Evolutionary conservation across 2,113 vertebrate species (phyloP).

Genomic region (Psammodynastes pulverulentus): DNA sequence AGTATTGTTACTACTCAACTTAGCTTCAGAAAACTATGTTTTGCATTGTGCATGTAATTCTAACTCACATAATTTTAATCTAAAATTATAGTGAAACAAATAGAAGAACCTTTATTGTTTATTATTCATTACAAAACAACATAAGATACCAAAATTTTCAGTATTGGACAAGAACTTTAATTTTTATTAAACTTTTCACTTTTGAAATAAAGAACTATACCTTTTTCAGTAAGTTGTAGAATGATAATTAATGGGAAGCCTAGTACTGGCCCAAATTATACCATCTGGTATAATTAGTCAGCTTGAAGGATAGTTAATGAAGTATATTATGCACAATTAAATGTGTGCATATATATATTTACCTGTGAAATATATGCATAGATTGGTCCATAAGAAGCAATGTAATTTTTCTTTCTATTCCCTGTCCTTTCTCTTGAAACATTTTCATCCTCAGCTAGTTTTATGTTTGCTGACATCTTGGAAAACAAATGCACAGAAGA

Average conservation of each 20-base stretch:
- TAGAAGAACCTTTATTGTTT: neutral
- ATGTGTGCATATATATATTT: slow-evolving; percentile 28
- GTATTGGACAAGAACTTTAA: slow-evolving; percentile 44
- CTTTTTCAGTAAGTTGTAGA: slow-evolving; percentile 45
- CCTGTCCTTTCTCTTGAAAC: slow-evolving; percentile 16
- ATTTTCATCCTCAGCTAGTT: neutral
- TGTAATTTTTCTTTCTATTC: neutral
- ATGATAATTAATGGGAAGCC: slow-evolving; percentile 53
- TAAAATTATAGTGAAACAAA: neutral
- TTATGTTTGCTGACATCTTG: slow-evolving; percentile 10
- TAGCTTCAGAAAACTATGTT: neutral
- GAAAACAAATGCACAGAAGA: neutral
- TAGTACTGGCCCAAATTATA: slow-evolving; percentile 60
- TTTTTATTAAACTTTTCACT: slow-evolving; percentile 53
- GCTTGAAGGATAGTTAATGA: slow-evolving; percentile 60
- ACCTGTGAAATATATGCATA: slow-evolving; percentile 11
- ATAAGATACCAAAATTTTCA: slow-evolving; percentile 37
- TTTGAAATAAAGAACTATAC: slow-evolving; percentile 42
- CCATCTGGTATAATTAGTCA: slow-evolving; percentile 67
- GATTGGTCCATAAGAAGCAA: slow-evolving; percentile 1
- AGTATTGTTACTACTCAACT: neutral
- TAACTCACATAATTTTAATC: neutral
- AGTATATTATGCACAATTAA: slow-evolving; percentile 56
- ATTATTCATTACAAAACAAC: neutral
- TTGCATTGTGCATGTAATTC: neutral